Base-by-base conservation (phyloP, 2,797 vertebrate genomes). In the Fistularia tabacaria region DNA sequence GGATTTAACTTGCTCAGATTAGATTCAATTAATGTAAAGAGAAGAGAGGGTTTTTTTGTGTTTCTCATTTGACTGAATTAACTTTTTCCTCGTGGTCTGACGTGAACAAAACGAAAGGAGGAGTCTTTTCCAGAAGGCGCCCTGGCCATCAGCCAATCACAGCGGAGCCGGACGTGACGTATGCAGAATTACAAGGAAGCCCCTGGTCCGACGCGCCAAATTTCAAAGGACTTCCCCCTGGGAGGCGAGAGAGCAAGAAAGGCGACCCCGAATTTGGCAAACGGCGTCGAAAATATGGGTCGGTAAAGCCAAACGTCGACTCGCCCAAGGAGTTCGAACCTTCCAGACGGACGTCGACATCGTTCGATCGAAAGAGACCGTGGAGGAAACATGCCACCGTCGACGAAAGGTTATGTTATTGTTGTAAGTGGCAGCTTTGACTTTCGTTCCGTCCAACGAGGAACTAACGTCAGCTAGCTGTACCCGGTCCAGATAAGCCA, bases 191-290 rank as follows among this genome's bases (percentile, higher is more conserved):
- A 76, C 81, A 61, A 73, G 80, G 89, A 89, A 89, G 59, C 75
- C 51, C 9, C 43, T 13, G 15, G 49, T 64, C 51, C 40, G 90
- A 82, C 91, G 92, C 92, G 92, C 92, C 92, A 93, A 93, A 90
- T 93, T 93, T 93, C 91, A 93, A 93, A 92, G 91, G 58, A 91
- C 91, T 92, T 93, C 92, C 92, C 92, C 90, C 86, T 80, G 82
- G 70, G 60, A 79, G 83, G 60, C 80, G 54, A 65, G 58, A 61
- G 51, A 62, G 47, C 42, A 10, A 40, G 14, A 13, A 12, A 43
- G 51, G 58, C 74, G 25, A 48, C 41, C 12, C 38, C n/a, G 52
- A 43, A 59, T 38, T 3, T 25, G 25, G 25, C 25, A 25, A 54
- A 64, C 61, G 66, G 59, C 59, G 53, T 50, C 1, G 25, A 58